phyloP scores from a whole-genome alignment of 1,140 invertebrate genomes.

The Drosophila murphyi region DNA sequence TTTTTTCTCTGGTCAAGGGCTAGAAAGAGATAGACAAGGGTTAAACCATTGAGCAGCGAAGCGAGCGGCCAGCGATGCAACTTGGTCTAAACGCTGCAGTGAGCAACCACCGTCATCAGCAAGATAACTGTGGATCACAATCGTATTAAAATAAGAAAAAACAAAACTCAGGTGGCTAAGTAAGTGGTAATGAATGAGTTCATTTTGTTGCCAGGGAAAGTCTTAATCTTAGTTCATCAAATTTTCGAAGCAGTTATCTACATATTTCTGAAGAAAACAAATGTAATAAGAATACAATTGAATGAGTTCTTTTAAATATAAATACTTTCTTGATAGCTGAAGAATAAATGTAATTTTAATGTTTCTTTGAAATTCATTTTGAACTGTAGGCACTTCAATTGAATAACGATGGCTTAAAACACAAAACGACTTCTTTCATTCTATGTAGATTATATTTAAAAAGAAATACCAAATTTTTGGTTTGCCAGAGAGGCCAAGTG shows the following conservation, averaged over 20 bases:
- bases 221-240: not conserved
- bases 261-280: not conserved
- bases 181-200: slow-evolving; percentile 4
- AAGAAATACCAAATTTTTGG: too few species aligned
- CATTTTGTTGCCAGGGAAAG: not conserved
- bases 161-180: slow-evolving; percentile 1
- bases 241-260: not conserved
- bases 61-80: not conserved
- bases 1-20: slow-evolving; percentile 20
- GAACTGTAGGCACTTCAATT: too few species aligned
- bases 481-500: too few species aligned
- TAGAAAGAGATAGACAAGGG: not conserved
- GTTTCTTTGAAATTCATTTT: not conserved
- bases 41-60: slow-evolving; percentile 15
- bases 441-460: too few species aligned
- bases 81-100: not conserved
- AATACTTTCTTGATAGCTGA: too few species aligned
- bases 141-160: not conserved
- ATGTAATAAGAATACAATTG: too few species aligned
- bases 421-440: too few species aligned
- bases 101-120: not conserved
- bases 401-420: too few species aligned
- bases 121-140: not conserved
- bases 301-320: too few species aligned
- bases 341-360: not conserved